phyloP scores from a whole-genome alignment of 2,888 invertebrate species.

The Maniola hyperantus region DNA sequence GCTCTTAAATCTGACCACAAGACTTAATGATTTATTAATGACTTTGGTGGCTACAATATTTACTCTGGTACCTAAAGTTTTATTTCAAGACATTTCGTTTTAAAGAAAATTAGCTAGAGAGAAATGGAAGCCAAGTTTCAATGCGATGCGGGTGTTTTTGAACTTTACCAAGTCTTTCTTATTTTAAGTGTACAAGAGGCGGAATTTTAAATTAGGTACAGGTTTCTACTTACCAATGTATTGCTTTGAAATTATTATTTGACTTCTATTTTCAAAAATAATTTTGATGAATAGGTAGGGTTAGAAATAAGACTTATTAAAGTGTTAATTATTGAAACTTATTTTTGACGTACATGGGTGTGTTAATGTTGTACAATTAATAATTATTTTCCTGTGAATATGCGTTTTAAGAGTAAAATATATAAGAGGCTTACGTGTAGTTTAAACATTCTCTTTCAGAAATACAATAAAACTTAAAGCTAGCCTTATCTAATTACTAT shows the following conservation, averaged over 20 bases:
- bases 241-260: neutral
- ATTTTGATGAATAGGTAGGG: neutral
- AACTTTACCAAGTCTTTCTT: slow-evolving; percentile 8
- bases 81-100: slow-evolving; percentile 8
- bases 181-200: slow-evolving; percentile 1
- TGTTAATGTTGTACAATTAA: neutral
- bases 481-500: no score
- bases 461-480: no score
- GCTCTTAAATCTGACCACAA: slow-evolving; percentile 32
- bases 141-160: slow-evolving; percentile 14
- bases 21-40: slow-evolving; percentile 38
- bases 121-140: slow-evolving; percentile 16
- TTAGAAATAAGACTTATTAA: neutral
- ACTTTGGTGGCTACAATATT: slow-evolving; percentile 15
- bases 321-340: neutral
- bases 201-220: slow-evolving; percentile 7
- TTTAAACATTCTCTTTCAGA: neutral
- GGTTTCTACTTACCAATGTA: neutral
- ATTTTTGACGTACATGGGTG: neutral
- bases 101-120: slow-evolving; percentile 17
- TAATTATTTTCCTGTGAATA: neutral
- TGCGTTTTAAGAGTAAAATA: neutral
- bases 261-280: neutral
- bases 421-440: neutral
- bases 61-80: neutral